Evolutionary conservation across 2,888 invertebrate species (phyloP), one percentile per base, ranked within the genome.

Genomic region (Leptura quadrifasciata): DNA sequence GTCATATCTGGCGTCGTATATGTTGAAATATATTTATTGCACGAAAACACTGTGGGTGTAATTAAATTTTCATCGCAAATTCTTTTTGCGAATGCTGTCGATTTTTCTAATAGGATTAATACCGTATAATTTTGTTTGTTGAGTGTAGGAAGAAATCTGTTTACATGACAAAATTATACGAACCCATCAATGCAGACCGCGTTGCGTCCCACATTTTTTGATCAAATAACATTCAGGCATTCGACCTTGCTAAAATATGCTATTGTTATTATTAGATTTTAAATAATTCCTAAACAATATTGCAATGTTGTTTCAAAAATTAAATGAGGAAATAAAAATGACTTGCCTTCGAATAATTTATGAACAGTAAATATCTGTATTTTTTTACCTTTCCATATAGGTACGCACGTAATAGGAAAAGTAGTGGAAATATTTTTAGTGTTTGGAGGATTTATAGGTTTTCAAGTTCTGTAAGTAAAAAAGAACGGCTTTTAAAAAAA

Each of bases 131-230:
- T 15, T n/a, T 47, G 47, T 47, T 47, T 47, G n/a, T n/a, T 47
- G 47, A 47, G 12, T 39, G 39, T 39, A 12, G 39, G 39, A 39
- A 15, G 47, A 47, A 47, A 47, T 47, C 15, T 47, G 15, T 47
- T 47, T 47, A n/a, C n/a, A 47, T 47, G n/a, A 12, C 47, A 0
- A 47, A 47, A 47, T 47, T 47, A n/a, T n/a, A 47, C n/a, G n/a
- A 47, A 47, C n/a, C 47, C 47, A 39, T n/a, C 47, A 47, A n/a
- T n/a, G 47, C n/a, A 47, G n/a, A 47, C n/a, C n/a, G 47, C n/a
- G n/a, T 47, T 47, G n/a, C n/a, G 47, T n/a, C 47, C 47, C 47
- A 47, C n/a, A 47, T 47, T 39, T n/a, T 39, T 47, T n/a, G 15
- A 47, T 47, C n/a, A 47, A 47, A 47, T 39, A 12, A 39, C 0